Base-by-base conservation (phyloP, 2,113 vertebrate species). In the Cromileptes altivelis region DNA sequence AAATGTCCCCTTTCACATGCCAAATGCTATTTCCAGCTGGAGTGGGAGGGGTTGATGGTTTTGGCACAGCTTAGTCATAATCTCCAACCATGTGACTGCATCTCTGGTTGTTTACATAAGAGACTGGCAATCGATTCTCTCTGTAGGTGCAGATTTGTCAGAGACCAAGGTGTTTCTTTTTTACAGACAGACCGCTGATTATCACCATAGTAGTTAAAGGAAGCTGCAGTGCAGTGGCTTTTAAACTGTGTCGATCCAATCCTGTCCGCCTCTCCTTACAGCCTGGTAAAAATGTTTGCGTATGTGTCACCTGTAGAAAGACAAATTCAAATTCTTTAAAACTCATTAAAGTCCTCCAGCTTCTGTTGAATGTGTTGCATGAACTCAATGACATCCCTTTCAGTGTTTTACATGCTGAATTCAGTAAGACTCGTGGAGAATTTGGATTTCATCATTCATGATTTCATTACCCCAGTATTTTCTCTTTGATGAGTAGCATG, bases 261-360 rank as follows among this genome's bases (percentile, higher is more conserved):
- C 50, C 7, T n/a, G 11, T 65, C 62, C 62, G 21, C 14, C 60
- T 64, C 62, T 52, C 56, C 13, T n/a, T 10, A 10, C 2, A 52
- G 50, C 53, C 1, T 12, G 7, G 11, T 25, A 19, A 23, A 1
- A 80, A 18, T 53, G 33, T 64, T 52, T 55, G 52, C 17, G 18
- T 69, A 71, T 55, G 30, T 4, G 14, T 83, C 52, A 76, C 81
- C 85, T 88, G 73, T 33, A 4, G 37, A 85, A 58, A 19, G 21
- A 67, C 8, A 74, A 49, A 73, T 40, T 64, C 19, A 27, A 53
- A 37, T 27, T n/a, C 2, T 40, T 21, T 45, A 11, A 52, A 62
- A 14, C n/a, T 33, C 4, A 42, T 19, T 40, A 45, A 23, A 65
- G 19, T 55, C 18, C 10, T 55, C 53, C 7, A 13, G 42, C 2